A percentile compares a stretch with the other conserved stretches of the same genome.
These are phyloP conservation scores for Hedychridium roseum DNA, from an alignment of 2,888 invertebrate genomes.

Conservation along the genomic window DNA sequence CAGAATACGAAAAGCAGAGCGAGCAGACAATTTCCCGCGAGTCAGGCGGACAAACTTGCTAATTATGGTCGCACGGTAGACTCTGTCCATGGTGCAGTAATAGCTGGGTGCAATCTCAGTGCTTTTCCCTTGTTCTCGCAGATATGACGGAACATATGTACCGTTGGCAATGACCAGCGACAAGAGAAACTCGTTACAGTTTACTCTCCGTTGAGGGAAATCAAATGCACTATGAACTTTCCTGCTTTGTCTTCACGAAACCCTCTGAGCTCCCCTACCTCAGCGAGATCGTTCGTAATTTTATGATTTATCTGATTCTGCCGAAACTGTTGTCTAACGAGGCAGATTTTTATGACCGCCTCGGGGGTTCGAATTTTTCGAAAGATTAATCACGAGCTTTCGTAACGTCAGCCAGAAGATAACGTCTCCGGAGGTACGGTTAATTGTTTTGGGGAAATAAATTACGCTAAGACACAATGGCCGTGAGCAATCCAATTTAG, in stretches of 20 bases:
- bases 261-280: neutral
- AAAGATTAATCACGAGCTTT: too few species aligned
- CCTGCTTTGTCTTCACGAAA: neutral
- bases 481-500: constrained; percentile 31
- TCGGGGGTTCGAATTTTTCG: too few species aligned
- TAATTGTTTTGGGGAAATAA: constrained; percentile 26
- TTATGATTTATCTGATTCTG: constrained; percentile 3
- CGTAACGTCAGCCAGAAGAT: too few species aligned
- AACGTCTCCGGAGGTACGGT: constrained; percentile 1
- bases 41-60: constrained; percentile 35
- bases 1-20: constrained; percentile 13
- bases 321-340: too few species aligned
- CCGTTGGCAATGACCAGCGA: constrained; percentile 17
- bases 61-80: constrained; percentile 29
- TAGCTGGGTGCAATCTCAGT: constrained; percentile 25
- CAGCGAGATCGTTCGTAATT: constrained; percentile 11
- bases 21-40: constrained; percentile 22
- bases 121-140: constrained; percentile 12
- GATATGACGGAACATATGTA: constrained; percentile 12
- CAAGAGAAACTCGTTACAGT: constrained; percentile 15
- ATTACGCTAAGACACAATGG: constrained; percentile 8
- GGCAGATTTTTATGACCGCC: too few species aligned
- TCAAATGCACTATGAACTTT: too few species aligned
- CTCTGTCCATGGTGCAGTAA: constrained; percentile 14
- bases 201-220: constrained; percentile 17